phyloP scores from a whole-genome alignment of 2,888 invertebrate genomes.

The Lissonota sp. region DNA sequence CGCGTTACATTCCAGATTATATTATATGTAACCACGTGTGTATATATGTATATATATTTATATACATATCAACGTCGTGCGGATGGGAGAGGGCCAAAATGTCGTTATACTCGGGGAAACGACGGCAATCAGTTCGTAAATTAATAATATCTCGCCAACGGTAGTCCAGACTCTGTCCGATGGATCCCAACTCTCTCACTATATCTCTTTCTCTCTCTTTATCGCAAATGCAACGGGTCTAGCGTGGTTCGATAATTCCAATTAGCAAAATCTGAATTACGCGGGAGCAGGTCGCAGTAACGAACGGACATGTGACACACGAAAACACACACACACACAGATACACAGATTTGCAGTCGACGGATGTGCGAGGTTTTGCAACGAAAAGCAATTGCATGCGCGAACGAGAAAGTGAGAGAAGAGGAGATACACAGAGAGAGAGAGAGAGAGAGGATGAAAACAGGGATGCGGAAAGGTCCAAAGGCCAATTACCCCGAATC shows the following conservation, averaged over 20 bases:
- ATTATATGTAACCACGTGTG: not conserved
- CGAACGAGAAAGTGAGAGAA: conserved; percentile 4
- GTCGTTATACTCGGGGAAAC: conserved; percentile 58
- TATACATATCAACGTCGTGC: conserved; percentile 35
- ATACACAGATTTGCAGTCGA: not conserved
- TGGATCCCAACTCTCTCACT: conserved; percentile 2
- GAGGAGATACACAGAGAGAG: conserved; percentile 30
- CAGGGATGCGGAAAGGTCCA: conserved; percentile 45
- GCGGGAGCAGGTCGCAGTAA: conserved; percentile 57
- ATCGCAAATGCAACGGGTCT: conserved; percentile 23
- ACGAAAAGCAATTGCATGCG: conserved; percentile 35
- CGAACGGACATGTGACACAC: conserved; percentile 64
- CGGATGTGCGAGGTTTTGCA: conserved; percentile 25
- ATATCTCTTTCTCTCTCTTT: conserved; percentile 9
- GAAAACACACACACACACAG: not conserved
- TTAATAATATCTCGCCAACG: conserved; percentile 76
- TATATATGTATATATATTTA: conserved; percentile 15
- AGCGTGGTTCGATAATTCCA: conserved; percentile 77
- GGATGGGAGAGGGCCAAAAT: conserved; percentile 15
- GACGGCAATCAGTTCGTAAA: conserved; percentile 73
- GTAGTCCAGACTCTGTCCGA: conserved; percentile 12
- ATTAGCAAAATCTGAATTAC: conserved; percentile 76
- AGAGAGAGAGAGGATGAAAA: conserved; percentile 14
- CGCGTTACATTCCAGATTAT: not conserved
- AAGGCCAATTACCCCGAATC: conserved; percentile 65